Evolutionary conservation across 2,888 invertebrate genomes (phyloP).

Genomic region (Temnothorax ravouxi): DNA sequence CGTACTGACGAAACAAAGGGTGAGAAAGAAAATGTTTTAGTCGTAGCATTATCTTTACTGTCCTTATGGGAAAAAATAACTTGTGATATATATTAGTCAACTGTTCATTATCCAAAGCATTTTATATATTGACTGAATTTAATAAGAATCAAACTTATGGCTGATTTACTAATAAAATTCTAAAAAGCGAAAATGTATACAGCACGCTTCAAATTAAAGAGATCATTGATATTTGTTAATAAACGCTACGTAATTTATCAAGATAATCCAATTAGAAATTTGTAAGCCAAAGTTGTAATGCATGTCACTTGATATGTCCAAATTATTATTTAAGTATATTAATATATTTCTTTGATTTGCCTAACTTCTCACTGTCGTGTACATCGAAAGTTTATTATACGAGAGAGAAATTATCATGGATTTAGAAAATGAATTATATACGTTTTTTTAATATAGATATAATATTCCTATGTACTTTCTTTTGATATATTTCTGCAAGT

Average conservation of each 20-base stretch:
- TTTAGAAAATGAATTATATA: background rate
- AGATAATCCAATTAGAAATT: constrained; percentile 24
- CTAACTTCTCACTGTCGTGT: background rate
- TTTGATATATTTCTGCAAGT: constrained; percentile 2
- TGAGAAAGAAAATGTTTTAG: constrained; percentile 56
- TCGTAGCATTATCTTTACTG: constrained; percentile 59
- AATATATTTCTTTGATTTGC: background rate
- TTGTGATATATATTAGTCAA: constrained; percentile 70
- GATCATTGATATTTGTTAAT: constrained; percentile 11
- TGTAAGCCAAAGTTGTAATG: constrained; percentile 27
- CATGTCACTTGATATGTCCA: constrained; percentile 25
- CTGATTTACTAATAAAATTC: constrained; percentile 60
- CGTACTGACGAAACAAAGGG: constrained; percentile 49
- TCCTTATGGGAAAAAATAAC: constrained; percentile 62
- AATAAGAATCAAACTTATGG: constrained; percentile 66
- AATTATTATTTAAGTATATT: constrained; percentile 36
- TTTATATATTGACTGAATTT: constrained; percentile 67
- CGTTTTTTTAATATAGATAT: background rate
- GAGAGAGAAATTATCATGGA: constrained; percentile 4
- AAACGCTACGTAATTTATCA: constrained; percentile 16
- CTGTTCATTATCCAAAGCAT: constrained; percentile 65
- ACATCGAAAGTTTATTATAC: constrained; percentile 3
- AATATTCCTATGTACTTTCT: background rate
- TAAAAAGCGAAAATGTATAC: constrained; percentile 33
- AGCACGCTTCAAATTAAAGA: constrained; percentile 31